phyloP scores from a whole-genome alignment of 1,140 invertebrate species.

The Mesaphorura yosii region DNA sequence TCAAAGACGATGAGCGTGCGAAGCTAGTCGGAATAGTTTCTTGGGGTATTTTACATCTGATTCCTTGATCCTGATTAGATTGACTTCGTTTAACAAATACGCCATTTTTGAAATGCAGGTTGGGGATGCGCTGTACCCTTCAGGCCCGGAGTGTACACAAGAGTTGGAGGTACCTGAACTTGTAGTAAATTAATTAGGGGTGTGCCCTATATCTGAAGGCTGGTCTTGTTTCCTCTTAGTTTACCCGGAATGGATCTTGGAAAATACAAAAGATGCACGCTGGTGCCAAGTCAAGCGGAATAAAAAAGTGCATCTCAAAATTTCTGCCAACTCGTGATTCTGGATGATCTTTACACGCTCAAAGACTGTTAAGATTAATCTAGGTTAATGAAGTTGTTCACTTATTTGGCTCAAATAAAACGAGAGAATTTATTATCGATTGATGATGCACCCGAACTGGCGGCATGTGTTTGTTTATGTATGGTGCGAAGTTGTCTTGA shows the following conservation, averaged over 20 bases:
- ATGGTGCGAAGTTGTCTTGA: neutral
- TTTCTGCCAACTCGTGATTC: neutral
- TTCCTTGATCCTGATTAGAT: neutral
- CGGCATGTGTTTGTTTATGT: neutral
- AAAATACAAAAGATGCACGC: conserved; percentile 16
- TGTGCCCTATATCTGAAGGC: neutral
- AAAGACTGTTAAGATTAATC: neutral
- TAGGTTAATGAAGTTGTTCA: neutral
- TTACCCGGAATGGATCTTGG: conserved; percentile 18
- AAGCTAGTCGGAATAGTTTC: conserved; percentile 8
- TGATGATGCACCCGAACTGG: too few relatives aligned
- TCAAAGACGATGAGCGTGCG: neutral
- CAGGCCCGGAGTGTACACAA: conserved; percentile 6
- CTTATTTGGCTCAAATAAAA: neutral
- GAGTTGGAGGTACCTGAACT: conserved; percentile 1
- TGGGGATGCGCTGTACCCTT: conserved; percentile 2
- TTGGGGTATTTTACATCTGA: conserved; percentile 4
- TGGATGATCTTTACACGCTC: neutral
- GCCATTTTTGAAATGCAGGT: neutral
- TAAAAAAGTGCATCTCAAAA: neutral
- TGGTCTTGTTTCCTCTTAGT: neutral
- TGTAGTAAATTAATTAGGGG: neutral
- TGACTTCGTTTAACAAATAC: neutral
- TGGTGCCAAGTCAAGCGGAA: conserved; percentile 11
- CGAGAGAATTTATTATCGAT: too few relatives aligned